A percentile compares a stretch with the other conserved stretches of the same genome.
phyloP scores from a whole-genome alignment of 2,113 vertebrate species.

The Callithrix jacchus region DNA sequence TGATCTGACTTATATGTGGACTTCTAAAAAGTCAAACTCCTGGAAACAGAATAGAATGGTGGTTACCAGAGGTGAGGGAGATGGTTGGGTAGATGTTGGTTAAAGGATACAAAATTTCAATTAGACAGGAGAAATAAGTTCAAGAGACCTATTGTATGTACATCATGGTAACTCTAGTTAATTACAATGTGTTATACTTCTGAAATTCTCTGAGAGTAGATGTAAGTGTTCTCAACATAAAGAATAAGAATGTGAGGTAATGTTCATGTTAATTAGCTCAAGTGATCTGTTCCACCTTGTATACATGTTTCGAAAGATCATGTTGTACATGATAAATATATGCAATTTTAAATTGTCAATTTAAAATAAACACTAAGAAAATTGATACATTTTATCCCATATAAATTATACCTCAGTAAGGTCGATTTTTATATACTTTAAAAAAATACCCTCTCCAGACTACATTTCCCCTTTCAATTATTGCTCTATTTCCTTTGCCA shows the following conservation, averaged over 20 bases:
- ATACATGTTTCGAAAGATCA: background rate
- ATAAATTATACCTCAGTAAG: conserved; percentile 26
- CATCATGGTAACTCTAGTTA: background rate
- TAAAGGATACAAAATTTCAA: background rate
- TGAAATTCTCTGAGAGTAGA: background rate
- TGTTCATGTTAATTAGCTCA: background rate
- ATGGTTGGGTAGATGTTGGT: background rate
- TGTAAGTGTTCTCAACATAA: background rate
- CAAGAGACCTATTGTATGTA: background rate
- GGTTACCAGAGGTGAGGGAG: background rate
- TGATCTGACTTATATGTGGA: background rate
- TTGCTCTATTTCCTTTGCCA: background rate
- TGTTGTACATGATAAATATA: background rate
- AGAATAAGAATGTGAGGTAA: background rate
- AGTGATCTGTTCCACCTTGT: background rate
- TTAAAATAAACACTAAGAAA: background rate
- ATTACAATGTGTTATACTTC: background rate
- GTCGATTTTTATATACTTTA: background rate
- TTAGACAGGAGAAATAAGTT: background rate
- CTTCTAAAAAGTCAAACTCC: background rate
- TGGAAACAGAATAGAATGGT: background rate
- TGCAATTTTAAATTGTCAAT: background rate
- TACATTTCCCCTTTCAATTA: background rate
- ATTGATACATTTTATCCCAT: background rate
- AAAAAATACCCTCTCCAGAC: background rate